These are phyloP conservation scores for Zoanthus solanderi DNA, from an alignment of 92 coral and sea anemone genomes.

Conservation along the genomic window DNA sequence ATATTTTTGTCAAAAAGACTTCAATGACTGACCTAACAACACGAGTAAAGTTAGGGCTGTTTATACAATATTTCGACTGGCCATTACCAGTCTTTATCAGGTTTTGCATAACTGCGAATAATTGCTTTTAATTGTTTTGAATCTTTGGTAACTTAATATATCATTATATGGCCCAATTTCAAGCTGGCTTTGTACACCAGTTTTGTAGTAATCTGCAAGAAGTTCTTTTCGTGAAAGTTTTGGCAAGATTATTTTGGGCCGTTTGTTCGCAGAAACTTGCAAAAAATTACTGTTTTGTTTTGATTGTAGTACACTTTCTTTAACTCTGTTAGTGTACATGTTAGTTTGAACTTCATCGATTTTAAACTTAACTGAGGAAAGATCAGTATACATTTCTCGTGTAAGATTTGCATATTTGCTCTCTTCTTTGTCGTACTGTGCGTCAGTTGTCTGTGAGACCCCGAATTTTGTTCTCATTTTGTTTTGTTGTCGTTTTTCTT, in stretches of 20 bases:
- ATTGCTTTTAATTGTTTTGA: neutral
- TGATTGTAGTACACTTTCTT: neutral
- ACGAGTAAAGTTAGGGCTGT: too few species aligned
- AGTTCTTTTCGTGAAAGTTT: slow-evolving; percentile 46
- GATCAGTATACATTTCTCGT: neutral
- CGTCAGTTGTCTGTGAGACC: neutral
- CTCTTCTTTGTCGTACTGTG: slow-evolving; percentile 14
- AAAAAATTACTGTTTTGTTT: slow-evolving; percentile 12
- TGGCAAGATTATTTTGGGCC: slow-evolving; percentile 18
- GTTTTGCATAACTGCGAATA: too few species aligned
- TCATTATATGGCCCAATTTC: neutral
- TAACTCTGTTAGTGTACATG: neutral
- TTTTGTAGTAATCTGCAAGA: slow-evolving; percentile 19
- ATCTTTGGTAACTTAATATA: slow-evolving; percentile 6
- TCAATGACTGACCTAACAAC: too few species aligned
- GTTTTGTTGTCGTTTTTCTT: slow-evolving; percentile 61
- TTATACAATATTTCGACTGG: too few species aligned
- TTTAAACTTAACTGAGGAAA: slow-evolving; percentile 17
- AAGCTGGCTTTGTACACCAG: neutral
- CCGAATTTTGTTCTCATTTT: slow-evolving; percentile 21
- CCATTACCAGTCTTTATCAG: too few species aligned
- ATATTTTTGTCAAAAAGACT: too few species aligned
- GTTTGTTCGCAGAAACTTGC: slow-evolving; percentile 11
- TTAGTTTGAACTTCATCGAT: neutral
- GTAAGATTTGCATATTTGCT: neutral